Percentiles rank a stretch among this genome's conserved stretches.
Evolutionary conservation across 2,113 vertebrate species (phyloP).

Genomic region (Limanda limanda): DNA sequence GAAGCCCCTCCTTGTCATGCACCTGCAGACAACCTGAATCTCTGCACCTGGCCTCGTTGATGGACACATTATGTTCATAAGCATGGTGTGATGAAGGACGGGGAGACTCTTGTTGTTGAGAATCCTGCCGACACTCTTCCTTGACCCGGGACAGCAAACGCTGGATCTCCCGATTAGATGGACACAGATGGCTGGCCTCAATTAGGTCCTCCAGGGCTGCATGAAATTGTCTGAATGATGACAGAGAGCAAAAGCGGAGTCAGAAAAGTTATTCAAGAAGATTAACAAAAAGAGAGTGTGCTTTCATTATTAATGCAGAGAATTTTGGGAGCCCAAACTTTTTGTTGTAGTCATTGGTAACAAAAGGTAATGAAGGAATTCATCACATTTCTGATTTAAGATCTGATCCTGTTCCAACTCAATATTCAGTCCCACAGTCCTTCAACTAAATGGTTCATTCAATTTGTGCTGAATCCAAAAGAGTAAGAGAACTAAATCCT

Average conservation of each 20-base stretch:
- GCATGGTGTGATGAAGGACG: conserved; percentile 70
- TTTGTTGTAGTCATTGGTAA: not conserved
- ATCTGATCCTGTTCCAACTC: too few species aligned
- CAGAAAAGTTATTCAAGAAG: too few species aligned
- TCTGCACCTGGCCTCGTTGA: conserved; percentile 28
- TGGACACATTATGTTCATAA: conserved; percentile 76
- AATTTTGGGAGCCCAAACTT: not conserved
- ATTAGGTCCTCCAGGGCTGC: conserved; percentile 91
- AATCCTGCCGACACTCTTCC: conserved; percentile 90
- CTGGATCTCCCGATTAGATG: conserved; percentile 92
- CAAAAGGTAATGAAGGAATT: too few species aligned
- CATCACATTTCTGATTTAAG: too few species aligned
- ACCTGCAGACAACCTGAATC: conserved; percentile 44
- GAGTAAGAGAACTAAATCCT: too few species aligned
- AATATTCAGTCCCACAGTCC: too few species aligned
- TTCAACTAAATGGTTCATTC: too few species aligned
- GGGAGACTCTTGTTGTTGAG: conserved; percentile 58
- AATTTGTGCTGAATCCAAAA: too few species aligned
- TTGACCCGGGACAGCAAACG: conserved; percentile 92
- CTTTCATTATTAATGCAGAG: not conserved
- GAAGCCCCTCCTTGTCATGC: conserved; percentile 53
- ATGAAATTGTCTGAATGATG: conserved; percentile 85
- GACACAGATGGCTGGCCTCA: conserved; percentile 92
- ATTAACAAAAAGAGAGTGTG: not conserved
- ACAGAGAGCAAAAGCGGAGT: not conserved